Base-by-base conservation (phyloP, 1,140 invertebrate species). In the Cephus cinctus region DNA sequence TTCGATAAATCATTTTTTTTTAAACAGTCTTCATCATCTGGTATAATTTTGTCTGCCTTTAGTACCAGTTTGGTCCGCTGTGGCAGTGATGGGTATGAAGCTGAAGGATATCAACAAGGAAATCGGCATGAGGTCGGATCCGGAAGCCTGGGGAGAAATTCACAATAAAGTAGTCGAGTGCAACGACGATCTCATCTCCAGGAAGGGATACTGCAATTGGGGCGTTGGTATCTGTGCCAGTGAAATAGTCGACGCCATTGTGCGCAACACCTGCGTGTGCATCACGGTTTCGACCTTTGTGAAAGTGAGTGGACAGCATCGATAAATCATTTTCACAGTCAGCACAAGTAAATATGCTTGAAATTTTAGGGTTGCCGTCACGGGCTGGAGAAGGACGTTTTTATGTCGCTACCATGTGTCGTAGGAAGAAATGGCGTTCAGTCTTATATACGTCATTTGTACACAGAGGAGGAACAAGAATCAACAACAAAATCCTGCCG, bases 11-110 rank as follows among this genome's bases (percentile, higher is more conserved):
- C n/a, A 25, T 41, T 41, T 44, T 27, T 47, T 12, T 23, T 34
- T 23, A 18, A 16, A 30, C 40, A 56, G 52, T 60, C 52, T 40
- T 15, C 36, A 30, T 22, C 14, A 9, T 27, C 8, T 16, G n/a
- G n/a, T n/a, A n/a, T n/a, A n/a, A n/a, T 22, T 35, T n/a, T 1
- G 12, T 39, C 19, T 39, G 5, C n/a, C 11, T 34, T 9, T 54
- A 82, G 82, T 84, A 46, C 79, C 83, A 3, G 77, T 85, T 22
- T 86, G 84, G 83, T 83, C 80, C 16, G 70, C 80, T 16, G 81
- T 81, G 3, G 80, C 82, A 47, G 78, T 85, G 4, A 83, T 81
- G 63, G 83, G 82, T 25, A 79, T 83, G 41, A 72, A 76, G 50
- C 67, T 86, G 30, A 71, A 69, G 27, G 77, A 81, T 35, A 65